phyloP scores from a whole-genome alignment of 2,888 invertebrate species.

The Cenopis cana region DNA sequence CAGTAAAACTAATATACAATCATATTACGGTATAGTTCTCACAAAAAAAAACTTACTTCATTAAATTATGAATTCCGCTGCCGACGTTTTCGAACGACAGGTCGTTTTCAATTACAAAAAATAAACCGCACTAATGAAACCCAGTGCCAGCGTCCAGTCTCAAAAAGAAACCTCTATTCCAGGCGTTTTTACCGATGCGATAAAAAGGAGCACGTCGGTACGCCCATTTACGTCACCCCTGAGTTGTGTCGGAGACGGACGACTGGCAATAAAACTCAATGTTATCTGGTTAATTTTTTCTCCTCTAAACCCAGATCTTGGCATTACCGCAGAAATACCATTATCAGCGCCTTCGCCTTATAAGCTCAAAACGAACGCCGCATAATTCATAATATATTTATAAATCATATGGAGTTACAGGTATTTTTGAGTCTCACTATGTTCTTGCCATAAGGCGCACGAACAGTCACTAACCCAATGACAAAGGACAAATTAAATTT shows the following conservation, averaged over 20 bases:
- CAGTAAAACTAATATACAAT: background rate
- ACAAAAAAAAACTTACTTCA: background rate
- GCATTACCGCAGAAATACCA: constrained; percentile 46
- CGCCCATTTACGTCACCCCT: constrained; percentile 65
- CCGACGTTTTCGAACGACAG: background rate
- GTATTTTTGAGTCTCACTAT: no score
- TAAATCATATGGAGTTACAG: no score
- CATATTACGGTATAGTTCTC: no score
- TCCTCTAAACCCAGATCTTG: constrained; percentile 55
- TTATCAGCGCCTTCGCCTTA: constrained; percentile 9
- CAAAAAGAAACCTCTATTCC: constrained; percentile 39
- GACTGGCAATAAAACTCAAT: constrained; percentile 71
- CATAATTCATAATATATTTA: no score
- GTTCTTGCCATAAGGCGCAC: no score
- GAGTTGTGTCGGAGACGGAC: constrained; percentile 67
- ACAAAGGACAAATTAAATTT: no score
- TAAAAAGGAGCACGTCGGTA: constrained; percentile 59
- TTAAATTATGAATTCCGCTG: background rate
- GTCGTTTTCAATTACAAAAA: constrained; percentile 34
- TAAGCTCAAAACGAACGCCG: no score
- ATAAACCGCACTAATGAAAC: constrained; percentile 33
- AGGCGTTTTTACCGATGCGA: constrained; percentile 36
- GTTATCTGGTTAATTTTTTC: constrained; percentile 75
- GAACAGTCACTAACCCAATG: no score
- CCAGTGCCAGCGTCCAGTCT: constrained; percentile 27